Evolutionary conservation across 2,797 vertebrate genomes (phyloP).

Genomic region (Eulemur coronatus): DNA sequence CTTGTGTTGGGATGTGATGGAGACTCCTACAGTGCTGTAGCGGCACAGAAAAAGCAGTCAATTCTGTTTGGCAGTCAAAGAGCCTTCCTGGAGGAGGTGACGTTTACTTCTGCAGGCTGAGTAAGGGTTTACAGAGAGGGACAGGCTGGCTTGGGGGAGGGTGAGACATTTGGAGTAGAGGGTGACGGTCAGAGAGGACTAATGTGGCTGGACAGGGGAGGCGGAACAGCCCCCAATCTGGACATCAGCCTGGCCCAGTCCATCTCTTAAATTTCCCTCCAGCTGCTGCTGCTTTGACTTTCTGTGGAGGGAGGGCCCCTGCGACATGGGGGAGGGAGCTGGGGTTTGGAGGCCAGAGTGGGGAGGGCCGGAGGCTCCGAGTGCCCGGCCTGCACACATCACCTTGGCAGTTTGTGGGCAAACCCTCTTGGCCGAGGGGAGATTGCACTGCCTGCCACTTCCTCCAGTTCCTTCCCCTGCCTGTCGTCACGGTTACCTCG

Average conservation of each 20-base stretch:
- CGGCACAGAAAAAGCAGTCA: background rate
- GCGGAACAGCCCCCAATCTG: background rate
- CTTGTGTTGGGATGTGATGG: background rate
- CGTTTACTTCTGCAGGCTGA: background rate
- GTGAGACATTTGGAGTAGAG: background rate
- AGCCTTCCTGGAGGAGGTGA: constrained; percentile 13
- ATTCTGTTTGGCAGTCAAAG: background rate
- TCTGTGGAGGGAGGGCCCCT: background rate
- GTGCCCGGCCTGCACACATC: constrained; percentile 45
- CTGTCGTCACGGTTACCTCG: constrained; percentile 68
- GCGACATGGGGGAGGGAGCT: background rate
- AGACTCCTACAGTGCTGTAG: background rate
- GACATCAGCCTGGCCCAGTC: background rate
- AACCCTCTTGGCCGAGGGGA: constrained; percentile 61
- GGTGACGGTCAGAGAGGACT: background rate
- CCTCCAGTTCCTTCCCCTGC: constrained; percentile 76
- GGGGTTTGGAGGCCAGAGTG: background rate
- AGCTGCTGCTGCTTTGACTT: background rate
- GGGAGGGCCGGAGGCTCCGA: background rate
- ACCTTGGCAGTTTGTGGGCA: constrained; percentile 79
- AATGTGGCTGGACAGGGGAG: background rate
- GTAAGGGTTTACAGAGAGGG: background rate
- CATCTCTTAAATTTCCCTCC: background rate
- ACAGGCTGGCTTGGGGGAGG: background rate
- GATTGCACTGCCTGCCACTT: constrained; percentile 74